These are phyloP conservation scores for Dryobota labecula DNA, from an alignment of 2,888 invertebrate species.

Conservation along the genomic window DNA sequence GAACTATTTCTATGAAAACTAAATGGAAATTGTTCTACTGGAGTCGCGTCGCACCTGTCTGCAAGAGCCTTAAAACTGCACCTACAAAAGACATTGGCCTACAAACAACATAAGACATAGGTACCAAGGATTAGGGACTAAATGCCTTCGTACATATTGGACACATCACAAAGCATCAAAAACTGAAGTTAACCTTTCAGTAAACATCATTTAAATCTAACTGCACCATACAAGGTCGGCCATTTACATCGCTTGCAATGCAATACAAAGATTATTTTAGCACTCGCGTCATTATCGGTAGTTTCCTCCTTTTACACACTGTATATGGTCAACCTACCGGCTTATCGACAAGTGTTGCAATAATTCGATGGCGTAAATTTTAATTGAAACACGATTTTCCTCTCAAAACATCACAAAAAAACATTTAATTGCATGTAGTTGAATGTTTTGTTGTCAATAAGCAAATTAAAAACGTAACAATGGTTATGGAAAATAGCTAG, in stretches of 20 bases:
- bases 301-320: conserved; percentile 59
- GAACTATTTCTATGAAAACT: neutral
- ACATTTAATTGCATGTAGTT: conserved; percentile 15
- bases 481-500: conserved; percentile 2
- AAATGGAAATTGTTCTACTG: neutral
- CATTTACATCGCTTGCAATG: conserved; percentile 50
- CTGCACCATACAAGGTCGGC: conserved; percentile 58
- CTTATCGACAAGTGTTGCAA: conserved; percentile 38
- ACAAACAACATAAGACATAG: neutral
- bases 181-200: conserved; percentile 26
- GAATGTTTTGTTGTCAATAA: conserved; percentile 15
- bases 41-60: neutral
- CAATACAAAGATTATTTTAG: conserved; percentile 56
- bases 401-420: conserved; percentile 10
- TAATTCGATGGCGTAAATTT: conserved; percentile 40
- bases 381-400: conserved; percentile 38
- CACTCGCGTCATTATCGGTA: conserved; percentile 45
- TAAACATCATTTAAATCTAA: conserved; percentile 49
- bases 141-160: neutral
- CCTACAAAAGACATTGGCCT: neutral
- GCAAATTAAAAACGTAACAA: neutral
- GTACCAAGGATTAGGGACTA: neutral
- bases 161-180: neutral
- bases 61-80: neutral
- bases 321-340: conserved; percentile 31